phyloP scores from a whole-genome alignment of 2,797 vertebrate species.

The Acanthurus lineatus region DNA sequence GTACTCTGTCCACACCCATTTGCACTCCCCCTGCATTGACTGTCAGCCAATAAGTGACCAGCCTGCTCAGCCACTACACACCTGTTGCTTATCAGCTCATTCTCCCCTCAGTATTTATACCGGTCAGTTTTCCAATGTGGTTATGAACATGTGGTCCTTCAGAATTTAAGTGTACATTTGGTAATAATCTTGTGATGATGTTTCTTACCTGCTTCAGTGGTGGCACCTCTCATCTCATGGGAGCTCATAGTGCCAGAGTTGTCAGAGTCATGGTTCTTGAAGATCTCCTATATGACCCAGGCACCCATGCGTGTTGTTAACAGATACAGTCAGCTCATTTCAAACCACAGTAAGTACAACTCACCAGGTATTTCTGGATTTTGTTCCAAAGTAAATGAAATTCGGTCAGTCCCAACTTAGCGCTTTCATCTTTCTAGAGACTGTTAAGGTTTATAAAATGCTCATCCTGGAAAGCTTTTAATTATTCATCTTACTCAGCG shows the following conservation, averaged over 20 bases:
- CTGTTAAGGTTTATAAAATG: slow-evolving; percentile 54
- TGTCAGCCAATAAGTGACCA: no score
- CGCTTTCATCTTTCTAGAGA: slow-evolving; percentile 82
- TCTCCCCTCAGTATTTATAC: no score
- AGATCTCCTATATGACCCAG: slow-evolving; percentile 78
- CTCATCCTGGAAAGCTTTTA: background rate
- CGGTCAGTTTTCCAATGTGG: no score
- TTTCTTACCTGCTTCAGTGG: slow-evolving; percentile 80
- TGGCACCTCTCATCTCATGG: slow-evolving; percentile 83
- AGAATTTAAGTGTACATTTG: background rate
- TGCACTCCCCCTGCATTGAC: no score
- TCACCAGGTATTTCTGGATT: slow-evolving; percentile 85
- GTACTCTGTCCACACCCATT: no score
- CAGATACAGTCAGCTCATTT: background rate
- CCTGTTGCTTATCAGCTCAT: no score
- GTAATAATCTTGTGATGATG: fast-evolving
- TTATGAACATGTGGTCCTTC: no score
- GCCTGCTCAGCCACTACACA: no score
- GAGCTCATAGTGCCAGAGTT: slow-evolving; percentile 86
- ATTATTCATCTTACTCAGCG: background rate
- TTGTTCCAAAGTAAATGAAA: slow-evolving; percentile 85
- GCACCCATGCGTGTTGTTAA: background rate
- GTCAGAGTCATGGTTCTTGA: slow-evolving; percentile 80
- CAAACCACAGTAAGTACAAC: slow-evolving; percentile 1
- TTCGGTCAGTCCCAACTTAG: slow-evolving; percentile 80